Evolutionary conservation across 2,797 vertebrate genomes (phyloP).

Genomic region (Darevskia nairensis): DNA sequence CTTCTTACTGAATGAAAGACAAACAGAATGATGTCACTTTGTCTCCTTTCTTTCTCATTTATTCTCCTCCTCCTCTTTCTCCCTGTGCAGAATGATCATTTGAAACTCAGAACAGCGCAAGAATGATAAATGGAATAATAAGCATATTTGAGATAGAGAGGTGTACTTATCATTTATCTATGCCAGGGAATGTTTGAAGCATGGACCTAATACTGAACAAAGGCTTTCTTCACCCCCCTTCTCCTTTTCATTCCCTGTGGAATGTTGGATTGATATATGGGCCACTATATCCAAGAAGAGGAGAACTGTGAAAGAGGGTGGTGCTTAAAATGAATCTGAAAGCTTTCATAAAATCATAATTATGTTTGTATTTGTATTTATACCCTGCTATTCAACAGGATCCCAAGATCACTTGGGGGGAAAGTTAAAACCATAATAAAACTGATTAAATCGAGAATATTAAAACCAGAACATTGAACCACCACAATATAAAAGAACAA

Average conservation of each 20-base stretch:
- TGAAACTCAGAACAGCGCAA: not conserved
- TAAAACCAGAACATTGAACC: not conserved
- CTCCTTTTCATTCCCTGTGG: not conserved
- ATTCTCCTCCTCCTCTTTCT: not conserved
- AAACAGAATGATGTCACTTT: not conserved
- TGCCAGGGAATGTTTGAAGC: not conserved
- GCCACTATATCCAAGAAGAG: not conserved
- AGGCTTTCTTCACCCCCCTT: not conserved
- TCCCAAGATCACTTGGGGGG: not conserved
- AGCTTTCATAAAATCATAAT: not conserved
- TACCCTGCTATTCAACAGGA: not conserved
- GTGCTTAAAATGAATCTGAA: not conserved
- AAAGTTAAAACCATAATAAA: not conserved
- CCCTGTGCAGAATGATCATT: not conserved
- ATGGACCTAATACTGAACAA: not conserved
- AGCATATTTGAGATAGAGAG: not conserved
- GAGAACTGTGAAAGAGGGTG: not conserved
- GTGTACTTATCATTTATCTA: constrained; percentile 6
- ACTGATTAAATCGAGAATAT: no score
- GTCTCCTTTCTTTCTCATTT: not conserved
- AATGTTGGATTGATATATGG: not conserved
- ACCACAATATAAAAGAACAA: not conserved
- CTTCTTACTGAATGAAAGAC: not conserved
- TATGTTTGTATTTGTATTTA: not conserved
- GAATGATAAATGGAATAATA: constrained; percentile 1